Percentiles rank a stretch among this genome's conserved stretches.
phyloP scores from a whole-genome alignment of 2,797 vertebrate genomes.

The Sebastes alutus region DNA sequence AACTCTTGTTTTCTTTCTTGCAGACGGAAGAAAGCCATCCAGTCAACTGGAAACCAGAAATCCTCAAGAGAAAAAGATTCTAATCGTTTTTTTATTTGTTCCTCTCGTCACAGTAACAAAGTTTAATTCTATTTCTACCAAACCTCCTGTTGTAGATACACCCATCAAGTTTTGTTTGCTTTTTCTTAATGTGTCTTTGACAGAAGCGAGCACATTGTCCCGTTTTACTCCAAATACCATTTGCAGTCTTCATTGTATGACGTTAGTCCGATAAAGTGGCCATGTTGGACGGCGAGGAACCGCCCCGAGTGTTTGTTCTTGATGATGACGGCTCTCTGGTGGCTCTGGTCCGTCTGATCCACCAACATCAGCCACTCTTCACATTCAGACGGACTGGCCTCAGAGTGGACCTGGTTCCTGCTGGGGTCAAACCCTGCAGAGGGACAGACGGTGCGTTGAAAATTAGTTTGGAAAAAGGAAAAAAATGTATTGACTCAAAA shows the following conservation, averaged over 20 bases:
- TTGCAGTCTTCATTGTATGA: conserved; percentile 62
- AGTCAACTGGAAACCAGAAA: conserved; percentile 99
- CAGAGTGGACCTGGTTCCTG: conserved; percentile 35
- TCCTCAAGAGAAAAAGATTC: conserved; percentile 98
- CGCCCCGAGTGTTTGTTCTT: conserved; percentile 57
- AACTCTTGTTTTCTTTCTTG: conserved; percentile 59
- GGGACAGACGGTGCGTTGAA: not conserved
- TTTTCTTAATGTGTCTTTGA: not conserved
- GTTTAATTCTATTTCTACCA: conserved; percentile 26
- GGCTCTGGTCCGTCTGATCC: conserved; percentile 59
- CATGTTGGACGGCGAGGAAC: conserved; percentile 56
- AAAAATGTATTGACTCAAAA: not conserved
- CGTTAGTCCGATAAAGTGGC: conserved; percentile 33
- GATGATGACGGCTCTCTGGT: conserved; percentile 54
- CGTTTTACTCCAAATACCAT: conserved; percentile 57
- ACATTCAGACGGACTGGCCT: conserved; percentile 1
- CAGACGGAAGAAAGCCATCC: conserved; percentile 98
- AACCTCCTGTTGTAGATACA: conserved; percentile 19
- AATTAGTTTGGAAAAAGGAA: not conserved
- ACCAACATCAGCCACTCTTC: conserved; percentile 68
- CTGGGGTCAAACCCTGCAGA: conserved; percentile 46
- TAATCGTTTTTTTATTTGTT: conserved; percentile 65
- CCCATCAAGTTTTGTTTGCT: not conserved
- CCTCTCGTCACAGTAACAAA: conserved; percentile 9
- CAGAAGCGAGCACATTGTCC: not conserved